These are phyloP conservation scores for Abrostola tripartita DNA, from an alignment of 2,888 invertebrate genomes.

Conservation along the genomic window DNA sequence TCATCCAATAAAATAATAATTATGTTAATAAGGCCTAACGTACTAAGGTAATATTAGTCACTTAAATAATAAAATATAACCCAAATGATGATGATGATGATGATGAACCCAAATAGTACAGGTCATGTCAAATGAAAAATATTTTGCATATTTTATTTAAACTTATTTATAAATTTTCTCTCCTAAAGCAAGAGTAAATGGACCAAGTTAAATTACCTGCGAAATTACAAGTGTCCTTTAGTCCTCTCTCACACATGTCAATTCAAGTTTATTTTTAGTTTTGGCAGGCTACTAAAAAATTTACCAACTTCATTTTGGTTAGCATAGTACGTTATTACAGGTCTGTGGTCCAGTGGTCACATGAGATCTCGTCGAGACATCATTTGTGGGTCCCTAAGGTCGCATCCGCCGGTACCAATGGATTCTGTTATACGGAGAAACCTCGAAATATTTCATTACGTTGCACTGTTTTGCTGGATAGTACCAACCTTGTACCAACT, in stretches of 20 bases:
- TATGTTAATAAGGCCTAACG: too few relatives aligned
- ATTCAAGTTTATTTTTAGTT: neutral
- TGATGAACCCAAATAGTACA: too few relatives aligned
- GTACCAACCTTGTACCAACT: neutral
- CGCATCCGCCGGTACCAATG: constrained; percentile 23
- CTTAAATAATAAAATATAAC: too few relatives aligned
- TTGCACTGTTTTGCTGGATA: neutral
- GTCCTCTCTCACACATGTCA: neutral
- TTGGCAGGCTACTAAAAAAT: constrained; percentile 15
- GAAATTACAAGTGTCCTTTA: neutral
- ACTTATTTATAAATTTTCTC: neutral
- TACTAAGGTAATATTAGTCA: too few relatives aligned
- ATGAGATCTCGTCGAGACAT: constrained; percentile 27
- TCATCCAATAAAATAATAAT: too few relatives aligned
- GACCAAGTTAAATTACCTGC: constrained; percentile 1
- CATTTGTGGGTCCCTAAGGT: constrained; percentile 43
- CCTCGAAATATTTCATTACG: constrained; percentile 32
- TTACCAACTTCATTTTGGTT: constrained; percentile 5
- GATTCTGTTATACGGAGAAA: constrained; percentile 13
- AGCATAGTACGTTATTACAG: constrained; percentile 16
- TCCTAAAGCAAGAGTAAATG: neutral
- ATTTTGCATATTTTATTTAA: neutral
- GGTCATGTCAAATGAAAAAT: too few relatives aligned
- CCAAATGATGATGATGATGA: too few relatives aligned
- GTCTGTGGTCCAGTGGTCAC: constrained; percentile 19